Conservation (phyloP, 2,888 invertebrate genomes). For the Diplolepis rosae region DNA sequence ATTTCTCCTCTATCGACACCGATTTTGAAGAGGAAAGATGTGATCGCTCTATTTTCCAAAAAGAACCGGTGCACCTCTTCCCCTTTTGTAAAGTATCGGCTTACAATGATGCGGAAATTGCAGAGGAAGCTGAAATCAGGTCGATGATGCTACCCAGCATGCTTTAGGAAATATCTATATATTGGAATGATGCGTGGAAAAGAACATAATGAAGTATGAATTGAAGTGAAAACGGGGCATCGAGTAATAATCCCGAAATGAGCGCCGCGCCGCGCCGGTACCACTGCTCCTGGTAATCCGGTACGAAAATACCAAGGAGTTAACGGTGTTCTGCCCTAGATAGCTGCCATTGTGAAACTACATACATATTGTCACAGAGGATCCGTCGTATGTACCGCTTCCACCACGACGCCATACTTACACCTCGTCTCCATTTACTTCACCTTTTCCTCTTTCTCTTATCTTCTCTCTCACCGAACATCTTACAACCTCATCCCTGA, state of each 20-base stretch:
- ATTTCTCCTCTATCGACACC: neutral
- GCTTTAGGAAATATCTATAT: neutral
- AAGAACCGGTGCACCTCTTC: conserved; percentile 28
- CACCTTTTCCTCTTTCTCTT: conserved; percentile 41
- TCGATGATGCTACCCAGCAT: conserved; percentile 20
- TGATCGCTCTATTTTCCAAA: conserved; percentile 18
- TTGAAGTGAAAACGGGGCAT: conserved; percentile 28
- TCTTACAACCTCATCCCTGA: conserved; percentile 25
- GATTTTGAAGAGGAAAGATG: neutral
- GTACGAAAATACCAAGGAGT: conserved; percentile 64
- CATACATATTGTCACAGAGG: conserved; percentile 69
- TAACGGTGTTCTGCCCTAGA: conserved; percentile 71
- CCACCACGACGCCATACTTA: conserved; percentile 67
- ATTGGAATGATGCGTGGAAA: neutral
- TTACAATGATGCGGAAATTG: conserved; percentile 25
- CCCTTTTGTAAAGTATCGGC: conserved; percentile 7
- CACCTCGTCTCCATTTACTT: conserved; percentile 55
- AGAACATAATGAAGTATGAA: neutral
- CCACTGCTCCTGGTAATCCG: conserved; percentile 59
- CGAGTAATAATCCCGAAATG: conserved; percentile 9
- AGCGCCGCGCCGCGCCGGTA: neutral
- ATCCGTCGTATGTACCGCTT: conserved; percentile 67
- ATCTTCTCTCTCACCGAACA: neutral
- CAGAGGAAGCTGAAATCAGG: conserved; percentile 19
- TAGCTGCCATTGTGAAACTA: conserved; percentile 70